Evolutionary conservation across 2,888 invertebrate genomes (phyloP).

Genomic region (Chouioia cunea): DNA sequence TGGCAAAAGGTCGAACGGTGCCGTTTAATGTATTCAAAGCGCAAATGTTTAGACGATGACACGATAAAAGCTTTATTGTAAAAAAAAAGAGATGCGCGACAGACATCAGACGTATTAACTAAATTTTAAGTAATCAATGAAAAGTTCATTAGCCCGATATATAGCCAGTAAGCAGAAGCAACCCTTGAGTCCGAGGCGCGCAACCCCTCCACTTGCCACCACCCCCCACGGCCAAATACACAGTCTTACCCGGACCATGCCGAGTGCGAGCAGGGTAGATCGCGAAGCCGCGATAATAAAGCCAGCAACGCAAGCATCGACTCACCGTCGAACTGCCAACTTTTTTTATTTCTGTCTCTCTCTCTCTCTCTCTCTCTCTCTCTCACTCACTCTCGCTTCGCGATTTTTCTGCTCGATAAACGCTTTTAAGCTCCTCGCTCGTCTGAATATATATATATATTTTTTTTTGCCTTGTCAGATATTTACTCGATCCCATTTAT

Average conservation of each 20-base stretch:
- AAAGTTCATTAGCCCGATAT: slow-evolving; percentile 65
- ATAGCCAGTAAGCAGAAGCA: slow-evolving; percentile 10
- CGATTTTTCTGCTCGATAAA: slow-evolving; percentile 46
- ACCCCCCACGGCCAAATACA: slow-evolving; percentile 39
- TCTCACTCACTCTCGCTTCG: background rate
- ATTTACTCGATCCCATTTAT: too few relatives aligned
- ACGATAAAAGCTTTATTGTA: too few relatives aligned
- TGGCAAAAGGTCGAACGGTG: slow-evolving; percentile 39
- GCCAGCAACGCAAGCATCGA: background rate
- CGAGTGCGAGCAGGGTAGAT: slow-evolving; percentile 54
- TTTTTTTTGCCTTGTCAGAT: background rate
- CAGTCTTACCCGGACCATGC: slow-evolving; percentile 49
- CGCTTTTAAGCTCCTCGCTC: slow-evolving; percentile 42
- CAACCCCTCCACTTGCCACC: slow-evolving; percentile 48
- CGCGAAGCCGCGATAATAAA: slow-evolving; percentile 55
- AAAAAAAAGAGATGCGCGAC: too few relatives aligned
- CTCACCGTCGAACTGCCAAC: too few relatives aligned
- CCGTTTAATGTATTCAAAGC: slow-evolving; percentile 43
- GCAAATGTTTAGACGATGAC: slow-evolving; percentile 13
- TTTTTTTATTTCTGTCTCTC: too few relatives aligned
- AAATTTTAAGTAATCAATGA: slow-evolving; percentile 68
- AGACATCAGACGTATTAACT: slow-evolving; percentile 65
- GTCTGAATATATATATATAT: too few relatives aligned
- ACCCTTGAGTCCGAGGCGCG: slow-evolving; percentile 46
- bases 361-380: too few relatives aligned